A percentile compares a stretch with the other conserved stretches of the same genome.
phyloP scores from a whole-genome alignment of 2,797 vertebrate species.

The Tinamus major region DNA sequence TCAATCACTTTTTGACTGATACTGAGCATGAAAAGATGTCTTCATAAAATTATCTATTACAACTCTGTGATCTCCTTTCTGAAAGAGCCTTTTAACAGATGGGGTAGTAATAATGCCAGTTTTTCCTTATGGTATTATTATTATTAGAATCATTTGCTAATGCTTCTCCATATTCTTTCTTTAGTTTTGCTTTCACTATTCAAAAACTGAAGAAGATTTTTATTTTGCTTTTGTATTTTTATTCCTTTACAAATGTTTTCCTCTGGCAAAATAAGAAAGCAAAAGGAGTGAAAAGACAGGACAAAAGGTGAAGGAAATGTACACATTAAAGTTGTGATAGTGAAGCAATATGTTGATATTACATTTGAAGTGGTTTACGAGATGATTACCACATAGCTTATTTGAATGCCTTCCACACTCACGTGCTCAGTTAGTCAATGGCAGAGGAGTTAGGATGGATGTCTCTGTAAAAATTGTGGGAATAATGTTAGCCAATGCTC shows the following conservation, averaged over 20 bases:
- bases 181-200: neutral
- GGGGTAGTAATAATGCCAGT: neutral
- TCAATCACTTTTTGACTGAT: neutral
- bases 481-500: neutral
- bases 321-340: neutral
- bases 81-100: neutral
- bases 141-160: neutral
- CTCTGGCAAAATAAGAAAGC: neutral
- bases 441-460: neutral
- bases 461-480: neutral
- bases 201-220: neutral
- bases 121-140: neutral
- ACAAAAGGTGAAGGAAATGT: neutral
- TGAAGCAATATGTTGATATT: neutral
- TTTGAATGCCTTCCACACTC: neutral
- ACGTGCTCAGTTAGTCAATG: neutral
- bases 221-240: neutral
- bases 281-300: fast-evolving
- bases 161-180: neutral
- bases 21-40: neutral
- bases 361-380: neutral
- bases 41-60: neutral
- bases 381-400: neutral
- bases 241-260: neutral
- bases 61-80: neutral